phyloP scores from a whole-genome alignment of 2,113 vertebrate species.

The Penelope pileata region DNA sequence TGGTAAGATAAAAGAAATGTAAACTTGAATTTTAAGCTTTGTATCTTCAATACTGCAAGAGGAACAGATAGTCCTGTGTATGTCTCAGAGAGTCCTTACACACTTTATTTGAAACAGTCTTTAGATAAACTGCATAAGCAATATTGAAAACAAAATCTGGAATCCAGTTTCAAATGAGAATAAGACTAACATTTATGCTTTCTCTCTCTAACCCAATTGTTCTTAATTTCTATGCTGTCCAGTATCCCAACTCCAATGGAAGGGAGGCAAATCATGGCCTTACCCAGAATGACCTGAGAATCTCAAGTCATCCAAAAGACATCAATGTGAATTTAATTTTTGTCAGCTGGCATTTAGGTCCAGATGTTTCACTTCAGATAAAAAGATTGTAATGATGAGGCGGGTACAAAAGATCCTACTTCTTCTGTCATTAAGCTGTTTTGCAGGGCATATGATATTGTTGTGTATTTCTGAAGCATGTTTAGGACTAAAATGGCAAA shows the following conservation, averaged over 20 bases:
- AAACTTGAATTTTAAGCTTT: neutral
- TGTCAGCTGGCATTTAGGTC: neutral
- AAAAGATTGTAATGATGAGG: neutral
- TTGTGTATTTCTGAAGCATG: neutral
- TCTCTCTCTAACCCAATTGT: neutral
- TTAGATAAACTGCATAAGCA: neutral
- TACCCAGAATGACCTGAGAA: neutral
- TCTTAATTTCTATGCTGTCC: neutral
- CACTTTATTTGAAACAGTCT: neutral
- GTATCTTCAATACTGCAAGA: neutral
- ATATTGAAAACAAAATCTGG: neutral
- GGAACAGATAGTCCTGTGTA: neutral
- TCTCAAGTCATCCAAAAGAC: neutral
- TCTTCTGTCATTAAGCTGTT: neutral
- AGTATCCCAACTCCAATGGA: neutral
- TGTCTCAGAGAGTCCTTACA: neutral
- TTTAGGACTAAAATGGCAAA: neutral
- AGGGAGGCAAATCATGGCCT: rapidly evolving
- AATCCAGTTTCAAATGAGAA: neutral
- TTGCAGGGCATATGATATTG: neutral
- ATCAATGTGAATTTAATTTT: neutral
- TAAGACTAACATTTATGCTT: neutral
- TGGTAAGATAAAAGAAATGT: neutral
- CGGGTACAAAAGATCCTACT: neutral
- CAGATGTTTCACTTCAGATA: neutral